A percentile compares a stretch with the other conserved stretches of the same genome.
phyloP scores from a whole-genome alignment of 2,113 vertebrate genomes.

The Sitta europaea region DNA sequence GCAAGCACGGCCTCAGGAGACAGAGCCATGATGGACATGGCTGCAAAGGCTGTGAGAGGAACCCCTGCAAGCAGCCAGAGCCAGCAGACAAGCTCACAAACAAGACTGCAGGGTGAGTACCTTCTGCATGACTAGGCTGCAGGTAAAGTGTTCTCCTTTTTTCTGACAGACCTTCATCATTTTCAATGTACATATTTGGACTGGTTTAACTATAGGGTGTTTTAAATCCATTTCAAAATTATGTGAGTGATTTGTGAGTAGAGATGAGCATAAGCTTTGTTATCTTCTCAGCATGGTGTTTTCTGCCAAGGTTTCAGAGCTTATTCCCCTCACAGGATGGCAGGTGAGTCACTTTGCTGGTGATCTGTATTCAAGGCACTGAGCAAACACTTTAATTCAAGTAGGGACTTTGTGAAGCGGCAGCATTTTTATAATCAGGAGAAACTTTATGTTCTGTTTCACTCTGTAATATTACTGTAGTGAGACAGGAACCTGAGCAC shows the following conservation, averaged over 20 bases:
- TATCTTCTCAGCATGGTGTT: neutral
- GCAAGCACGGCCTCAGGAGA: neutral
- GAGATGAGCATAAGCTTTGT: neutral
- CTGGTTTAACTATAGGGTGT: neutral
- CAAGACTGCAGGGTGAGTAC: neutral
- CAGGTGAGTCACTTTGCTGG: constrained; percentile 1
- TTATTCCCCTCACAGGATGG: neutral
- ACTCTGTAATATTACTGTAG: neutral
- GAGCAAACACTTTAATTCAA: constrained; percentile 26
- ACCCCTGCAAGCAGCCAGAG: neutral
- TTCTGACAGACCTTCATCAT: neutral
- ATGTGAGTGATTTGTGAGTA: neutral
- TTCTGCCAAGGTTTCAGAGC: neutral
- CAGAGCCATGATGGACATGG: neutral
- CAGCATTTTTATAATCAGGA: neutral
- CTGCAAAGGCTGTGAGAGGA: neutral
- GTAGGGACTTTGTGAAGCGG: neutral
- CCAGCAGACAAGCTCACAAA: neutral
- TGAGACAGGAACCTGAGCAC: neutral
- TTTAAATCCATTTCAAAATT: constrained; percentile 4
- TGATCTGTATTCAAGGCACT: constrained; percentile 2
- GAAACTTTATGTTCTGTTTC: constrained; percentile 36
- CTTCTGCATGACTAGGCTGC: neutral
- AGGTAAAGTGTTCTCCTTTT: constrained; percentile 18
- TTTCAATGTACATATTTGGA: neutral